Evolutionary conservation across 1,140 invertebrate genomes (phyloP).

Genomic region (Cotesia chilonis): DNA sequence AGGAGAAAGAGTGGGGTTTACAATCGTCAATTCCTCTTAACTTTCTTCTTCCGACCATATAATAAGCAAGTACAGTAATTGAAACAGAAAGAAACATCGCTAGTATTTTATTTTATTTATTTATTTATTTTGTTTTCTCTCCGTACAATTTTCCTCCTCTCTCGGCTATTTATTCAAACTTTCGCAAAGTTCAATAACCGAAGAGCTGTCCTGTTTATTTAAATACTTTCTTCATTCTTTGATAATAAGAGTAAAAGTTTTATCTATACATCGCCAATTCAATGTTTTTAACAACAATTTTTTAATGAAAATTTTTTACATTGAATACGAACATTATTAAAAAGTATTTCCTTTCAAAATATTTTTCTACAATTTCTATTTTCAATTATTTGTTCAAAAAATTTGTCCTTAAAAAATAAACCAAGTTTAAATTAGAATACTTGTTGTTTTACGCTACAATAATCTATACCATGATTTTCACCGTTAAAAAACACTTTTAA

Average conservation of each 20-base stretch:
- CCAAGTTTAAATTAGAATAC: too few relatives aligned
- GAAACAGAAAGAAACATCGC: background rate
- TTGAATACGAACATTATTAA: too few relatives aligned
- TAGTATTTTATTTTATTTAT: background rate
- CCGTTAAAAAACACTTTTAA: too few relatives aligned
- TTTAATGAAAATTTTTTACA: background rate
- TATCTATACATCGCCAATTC: background rate
- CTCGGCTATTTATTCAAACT: slow-evolving; percentile 20
- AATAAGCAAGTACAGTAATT: slow-evolving; percentile 6
- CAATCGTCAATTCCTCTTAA: slow-evolving; percentile 19
- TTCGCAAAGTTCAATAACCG: slow-evolving; percentile 21
- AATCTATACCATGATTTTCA: too few relatives aligned
- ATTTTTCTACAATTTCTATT: too few relatives aligned
- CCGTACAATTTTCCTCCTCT: background rate
- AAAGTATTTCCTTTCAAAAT: too few relatives aligned
- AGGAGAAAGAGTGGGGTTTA: slow-evolving; percentile 36
- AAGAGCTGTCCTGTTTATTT: background rate
- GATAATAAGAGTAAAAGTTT: slow-evolving; percentile 18
- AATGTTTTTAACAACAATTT: background rate
- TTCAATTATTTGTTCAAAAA: too few relatives aligned
- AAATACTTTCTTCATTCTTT: slow-evolving; percentile 15
- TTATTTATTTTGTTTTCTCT: background rate
- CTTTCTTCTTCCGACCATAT: slow-evolving; percentile 33
- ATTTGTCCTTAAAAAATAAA: too few relatives aligned
- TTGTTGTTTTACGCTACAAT: too few relatives aligned